Base-by-base conservation (phyloP, 2,797 vertebrate species). In the Varecia variegata region DNA sequence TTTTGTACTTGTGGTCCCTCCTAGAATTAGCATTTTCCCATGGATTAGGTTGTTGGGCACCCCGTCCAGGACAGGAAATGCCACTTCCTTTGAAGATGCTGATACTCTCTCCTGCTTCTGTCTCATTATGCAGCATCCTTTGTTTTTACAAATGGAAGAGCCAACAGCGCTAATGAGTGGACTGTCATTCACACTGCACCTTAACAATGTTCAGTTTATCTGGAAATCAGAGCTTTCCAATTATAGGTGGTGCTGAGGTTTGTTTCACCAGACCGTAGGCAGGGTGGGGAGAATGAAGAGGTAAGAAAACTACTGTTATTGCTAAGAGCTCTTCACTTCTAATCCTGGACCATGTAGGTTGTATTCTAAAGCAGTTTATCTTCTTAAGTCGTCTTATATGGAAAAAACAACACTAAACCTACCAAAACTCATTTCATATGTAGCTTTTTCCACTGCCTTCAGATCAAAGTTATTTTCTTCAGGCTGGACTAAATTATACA, bases 381-480 rank as follows among this genome's bases (percentile, higher is more conserved):
- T 98, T 98, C 97, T 96, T 98, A 96, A 73, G 93, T 97, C 74
- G 74, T 97, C 96, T 98, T 97, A 92, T 97, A 97, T 98, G 98
- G 97, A 98, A 98, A 96, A 77, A 98, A 98, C 98, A 98, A 98
- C 95, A 94, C 97, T 98, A 98, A 98, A 96, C 97, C 97, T 93
- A 98, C 98, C 97, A 98, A 98, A 98, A 98, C 98, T 98, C 98
- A 98, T 99, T 99, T 99, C 97, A 97, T 98, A 98, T 98, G 98
- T 98, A 98, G 98, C 98, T 98, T 98, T 98, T 98, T 97, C 96
- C 96, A 97, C 96, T 98, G 98, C 98, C 98, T 98, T 98, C 98
- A 98, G 98, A 98, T 98, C 98, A 98, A 98, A 98, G 98, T 98
- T 98, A 98, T 98, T 98, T 99, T 98, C 98, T 99, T 98, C 98